Evolutionary conservation across 2,113 vertebrate species (phyloP).

Genomic region (Brevimyrus niger): DNA sequence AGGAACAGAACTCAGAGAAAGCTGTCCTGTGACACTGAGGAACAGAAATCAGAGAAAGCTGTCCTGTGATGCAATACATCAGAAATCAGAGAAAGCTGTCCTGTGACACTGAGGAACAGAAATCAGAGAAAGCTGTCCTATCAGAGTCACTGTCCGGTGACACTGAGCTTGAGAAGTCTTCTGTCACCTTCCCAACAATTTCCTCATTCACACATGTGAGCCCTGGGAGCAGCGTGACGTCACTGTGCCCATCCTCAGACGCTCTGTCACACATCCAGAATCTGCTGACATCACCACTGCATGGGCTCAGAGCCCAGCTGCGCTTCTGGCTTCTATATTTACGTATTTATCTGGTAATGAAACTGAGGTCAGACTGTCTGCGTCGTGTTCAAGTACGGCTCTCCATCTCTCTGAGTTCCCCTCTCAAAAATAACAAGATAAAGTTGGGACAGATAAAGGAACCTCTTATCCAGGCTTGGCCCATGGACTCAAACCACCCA

Average conservation of each 20-base stretch:
- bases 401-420: constrained; percentile 20
- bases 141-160: neutral
- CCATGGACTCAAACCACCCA: neutral
- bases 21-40: neutral
- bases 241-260: constrained; percentile 29
- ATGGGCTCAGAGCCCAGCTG: constrained; percentile 34
- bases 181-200: neutral
- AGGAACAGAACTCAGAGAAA: neutral
- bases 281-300: constrained; percentile 53
- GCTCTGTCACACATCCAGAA: constrained; percentile 36
- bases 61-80: neutral
- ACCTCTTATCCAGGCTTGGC: neutral
- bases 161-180: neutral
- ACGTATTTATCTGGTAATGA: neutral
- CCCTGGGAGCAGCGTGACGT: neutral
- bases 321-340: constrained; percentile 41
- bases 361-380: neutral
- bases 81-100: neutral
- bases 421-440: neutral
- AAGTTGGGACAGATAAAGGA: neutral
- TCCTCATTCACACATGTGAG: neutral
- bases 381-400: neutral
- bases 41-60: neutral
- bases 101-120: neutral
- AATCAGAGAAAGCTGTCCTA: neutral